Evolutionary conservation across 2,797 vertebrate species (phyloP).

Genomic region (Corythornis leucogaster): DNA sequence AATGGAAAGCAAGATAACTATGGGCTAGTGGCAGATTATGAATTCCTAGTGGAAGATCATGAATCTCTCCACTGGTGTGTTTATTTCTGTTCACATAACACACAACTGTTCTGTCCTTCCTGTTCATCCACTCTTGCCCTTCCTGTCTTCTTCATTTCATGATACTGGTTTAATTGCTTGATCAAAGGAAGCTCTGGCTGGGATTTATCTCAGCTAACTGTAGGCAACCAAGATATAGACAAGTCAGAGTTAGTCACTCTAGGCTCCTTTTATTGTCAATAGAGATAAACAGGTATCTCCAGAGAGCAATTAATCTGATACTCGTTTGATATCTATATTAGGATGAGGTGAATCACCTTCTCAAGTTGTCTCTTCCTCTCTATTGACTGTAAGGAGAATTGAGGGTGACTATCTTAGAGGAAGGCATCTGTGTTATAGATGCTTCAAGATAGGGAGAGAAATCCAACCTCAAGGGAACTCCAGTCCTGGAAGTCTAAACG

Average conservation of each 20-base stretch:
- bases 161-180: conserved; percentile 25
- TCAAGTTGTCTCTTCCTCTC: neutral
- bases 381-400: neutral
- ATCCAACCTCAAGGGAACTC: neutral
- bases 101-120: neutral
- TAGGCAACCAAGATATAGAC: neutral
- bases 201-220: conserved; percentile 46
- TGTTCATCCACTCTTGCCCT: neutral
- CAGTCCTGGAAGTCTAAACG: neutral
- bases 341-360: conserved; percentile 43
- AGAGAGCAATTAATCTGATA: conserved; percentile 47
- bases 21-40: neutral
- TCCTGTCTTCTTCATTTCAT: conserved; percentile 18
- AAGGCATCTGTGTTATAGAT: neutral
- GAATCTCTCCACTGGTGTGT: neutral
- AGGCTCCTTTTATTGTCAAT: conserved; percentile 45
- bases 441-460: conserved; percentile 16
- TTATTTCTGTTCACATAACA: neutral
- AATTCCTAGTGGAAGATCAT: neutral
- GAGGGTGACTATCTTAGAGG: neutral
- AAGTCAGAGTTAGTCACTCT: conserved; percentile 48
- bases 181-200: conserved; percentile 38
- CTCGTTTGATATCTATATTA: conserved; percentile 35
- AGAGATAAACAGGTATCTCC: conserved; percentile 56
- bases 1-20: neutral